Conservation (phyloP, 2,888 invertebrate species). For the Drosophila nigricruria region DNA sequence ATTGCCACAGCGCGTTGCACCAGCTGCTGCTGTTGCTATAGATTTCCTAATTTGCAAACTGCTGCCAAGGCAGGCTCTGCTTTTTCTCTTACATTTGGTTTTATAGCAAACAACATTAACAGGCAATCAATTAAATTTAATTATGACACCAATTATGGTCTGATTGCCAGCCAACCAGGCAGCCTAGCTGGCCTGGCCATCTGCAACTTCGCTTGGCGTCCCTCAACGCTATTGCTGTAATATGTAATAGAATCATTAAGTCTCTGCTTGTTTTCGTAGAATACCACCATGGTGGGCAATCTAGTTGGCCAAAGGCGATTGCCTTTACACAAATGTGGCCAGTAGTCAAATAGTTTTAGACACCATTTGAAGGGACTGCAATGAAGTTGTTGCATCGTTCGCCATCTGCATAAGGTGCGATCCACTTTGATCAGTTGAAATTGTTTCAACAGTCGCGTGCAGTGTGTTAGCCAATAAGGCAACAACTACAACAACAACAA, state of each 20-base stretch:
- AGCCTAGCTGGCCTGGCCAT: slow-evolving; percentile 3
- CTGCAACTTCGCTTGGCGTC: slow-evolving; percentile 16
- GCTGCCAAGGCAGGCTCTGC: slow-evolving; percentile 20
- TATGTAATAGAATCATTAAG: slow-evolving; percentile 76
- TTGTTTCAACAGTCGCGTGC: slow-evolving; percentile 21
- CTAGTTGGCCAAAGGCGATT: slow-evolving; percentile 22
- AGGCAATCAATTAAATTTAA: slow-evolving; percentile 79
- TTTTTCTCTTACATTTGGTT: slow-evolving; percentile 1
- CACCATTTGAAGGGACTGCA: slow-evolving; percentile 51
- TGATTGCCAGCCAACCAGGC: slow-evolving; percentile 63
- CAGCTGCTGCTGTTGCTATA: slow-evolving; percentile 19
- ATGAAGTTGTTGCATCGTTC: slow-evolving; percentile 4
- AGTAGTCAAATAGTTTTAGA: slow-evolving; percentile 68
- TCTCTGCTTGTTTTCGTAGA: slow-evolving; percentile 54
- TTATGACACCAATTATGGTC: slow-evolving; percentile 80
- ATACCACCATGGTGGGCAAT: slow-evolving; percentile 59
- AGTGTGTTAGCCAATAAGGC: slow-evolving; percentile 19
- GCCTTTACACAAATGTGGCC: slow-evolving; percentile 25
- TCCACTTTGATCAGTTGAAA: slow-evolving; percentile 56
- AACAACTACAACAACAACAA: neutral
- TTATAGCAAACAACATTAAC: slow-evolving; percentile 30
- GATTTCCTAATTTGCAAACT: slow-evolving; percentile 75
- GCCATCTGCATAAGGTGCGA: slow-evolving; percentile 75
- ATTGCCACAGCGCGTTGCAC: slow-evolving; percentile 15
- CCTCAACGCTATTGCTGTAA: slow-evolving; percentile 44